A percentile compares a stretch with the other conserved stretches of the same genome.
Evolutionary conservation across 2,888 invertebrate species (phyloP).

Genomic region (Drosophila quinaria): DNA sequence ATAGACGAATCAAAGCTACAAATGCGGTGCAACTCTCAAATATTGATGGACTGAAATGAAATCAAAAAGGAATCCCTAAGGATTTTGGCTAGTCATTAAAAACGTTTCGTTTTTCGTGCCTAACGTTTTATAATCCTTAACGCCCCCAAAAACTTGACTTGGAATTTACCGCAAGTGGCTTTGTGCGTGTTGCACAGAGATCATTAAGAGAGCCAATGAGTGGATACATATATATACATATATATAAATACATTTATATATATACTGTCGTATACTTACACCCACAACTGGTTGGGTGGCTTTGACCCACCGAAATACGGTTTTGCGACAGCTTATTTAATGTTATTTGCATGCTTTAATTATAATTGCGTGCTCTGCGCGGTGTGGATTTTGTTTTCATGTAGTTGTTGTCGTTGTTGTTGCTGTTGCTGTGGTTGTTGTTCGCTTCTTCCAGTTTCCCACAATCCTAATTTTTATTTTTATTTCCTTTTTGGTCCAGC

Average conservation of each 20-base stretch:
- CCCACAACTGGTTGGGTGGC: constrained; percentile 1
- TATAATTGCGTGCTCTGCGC: constrained; percentile 39
- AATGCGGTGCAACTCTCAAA: not conserved
- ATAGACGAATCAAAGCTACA: constrained; percentile 20
- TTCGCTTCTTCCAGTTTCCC: constrained; percentile 12
- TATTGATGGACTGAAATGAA: constrained; percentile 16
- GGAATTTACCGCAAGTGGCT: constrained; percentile 35
- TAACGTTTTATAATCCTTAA: constrained; percentile 25
- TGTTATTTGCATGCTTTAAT: constrained; percentile 55
- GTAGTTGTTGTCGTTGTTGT: not conserved
- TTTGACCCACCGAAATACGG: constrained; percentile 28
- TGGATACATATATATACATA: not conserved
- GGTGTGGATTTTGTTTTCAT: constrained; percentile 17
- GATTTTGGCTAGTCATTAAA: constrained; percentile 34
- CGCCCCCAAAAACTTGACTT: constrained; percentile 19
- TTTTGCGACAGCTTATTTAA: constrained; percentile 43
- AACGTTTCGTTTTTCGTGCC: constrained; percentile 30
- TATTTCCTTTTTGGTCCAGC: constrained; percentile 28
- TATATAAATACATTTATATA: not conserved
- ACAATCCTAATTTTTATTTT: constrained; percentile 40
- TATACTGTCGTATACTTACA: not conserved
- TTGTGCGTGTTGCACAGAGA: constrained; percentile 38
- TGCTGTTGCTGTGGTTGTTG: constrained; percentile 15
- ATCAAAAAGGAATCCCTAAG: constrained; percentile 11
- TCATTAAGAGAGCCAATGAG: constrained; percentile 27